Base-by-base conservation (phyloP, 2,888 invertebrate genomes). In the Chrysomela aeneicollis region DNA sequence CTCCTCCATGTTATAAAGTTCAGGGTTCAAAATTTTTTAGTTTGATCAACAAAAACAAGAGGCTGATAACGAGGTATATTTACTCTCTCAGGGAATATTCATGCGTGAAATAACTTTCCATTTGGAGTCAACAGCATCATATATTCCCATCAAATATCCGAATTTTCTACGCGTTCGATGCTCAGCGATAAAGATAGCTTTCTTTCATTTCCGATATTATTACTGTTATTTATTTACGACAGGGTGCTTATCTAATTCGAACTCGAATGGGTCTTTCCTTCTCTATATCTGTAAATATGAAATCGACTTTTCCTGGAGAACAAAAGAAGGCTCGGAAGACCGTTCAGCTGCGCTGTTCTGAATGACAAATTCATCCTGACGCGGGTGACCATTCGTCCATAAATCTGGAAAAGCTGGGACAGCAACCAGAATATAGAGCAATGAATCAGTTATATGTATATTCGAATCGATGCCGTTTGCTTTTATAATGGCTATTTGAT, bases 131-230 rank as follows among this genome's bases (percentile, higher is more conserved):
- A 57, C 17, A 46, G 30, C 22, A 57, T 26, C 26, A 21, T 26
- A 57, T 57, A 46, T 57, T 26, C 26, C 18, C 17, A 57, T 57
- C 57, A 17, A 46, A 57, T 42, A 57, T n/a, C 60, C 49, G 66
- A 68, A 74, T 73, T 74, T 71, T 61, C 68, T 64, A 57, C 74
- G 71, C 74, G 75, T 75, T 69, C 69, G 64, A 68, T 63, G 47
- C 70, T 67, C 67, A 57, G 19, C 50, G 61, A 60, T 60, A 63
- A 66, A 73, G 74, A 74, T 74, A 73, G 70, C 71, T 70, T 68
- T 72, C 73, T 74, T 74, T 75, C 76, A 76, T 77, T 78, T 77
- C 75, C 76, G 74, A 75, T 77, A 77, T 78, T 76, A 77, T 77
- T 76, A 76, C 74, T 70, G 74, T 51, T 78, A 76, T 76, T 77